Percentiles rank a stretch among this genome's conserved stretches.
These are phyloP conservation scores for Belonocnema kinseyi DNA, from an alignment of 1,140 invertebrate genomes.

Conservation along the genomic window DNA sequence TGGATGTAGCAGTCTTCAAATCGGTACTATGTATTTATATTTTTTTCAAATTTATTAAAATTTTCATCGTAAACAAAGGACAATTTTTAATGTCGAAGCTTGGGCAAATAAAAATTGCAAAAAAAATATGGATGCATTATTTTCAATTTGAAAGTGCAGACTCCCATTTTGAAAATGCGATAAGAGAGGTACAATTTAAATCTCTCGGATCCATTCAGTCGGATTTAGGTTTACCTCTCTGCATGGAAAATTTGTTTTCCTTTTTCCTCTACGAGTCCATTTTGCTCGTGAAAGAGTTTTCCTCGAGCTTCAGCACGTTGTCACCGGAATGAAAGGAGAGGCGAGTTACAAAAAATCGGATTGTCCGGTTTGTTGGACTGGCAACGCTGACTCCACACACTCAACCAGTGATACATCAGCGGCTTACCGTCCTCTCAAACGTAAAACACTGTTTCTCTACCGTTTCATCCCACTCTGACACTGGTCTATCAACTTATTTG, in stretches of 20 bases:
- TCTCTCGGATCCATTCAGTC: background rate
- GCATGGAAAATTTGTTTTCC: background rate
- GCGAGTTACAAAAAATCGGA: conserved; percentile 50
- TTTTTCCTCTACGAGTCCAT: conserved; percentile 40
- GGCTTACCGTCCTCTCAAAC: conserved; percentile 64
- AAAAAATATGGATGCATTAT: background rate
- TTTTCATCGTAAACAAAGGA: too few relatives aligned
- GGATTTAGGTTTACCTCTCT: conserved; percentile 29
- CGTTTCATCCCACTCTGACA: conserved; percentile 6
- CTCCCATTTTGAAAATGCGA: background rate
- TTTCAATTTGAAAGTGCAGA: background rate
- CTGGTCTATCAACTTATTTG: conserved; percentile 28
- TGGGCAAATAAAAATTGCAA: background rate
- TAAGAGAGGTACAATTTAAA: background rate
- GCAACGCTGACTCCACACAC: conserved; percentile 64
- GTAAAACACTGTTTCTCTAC: conserved; percentile 55
- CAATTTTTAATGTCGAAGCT: too few relatives aligned
- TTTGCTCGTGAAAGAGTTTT: conserved; percentile 23
- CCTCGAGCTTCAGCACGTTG: conserved; percentile 18
- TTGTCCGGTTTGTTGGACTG: conserved; percentile 64
- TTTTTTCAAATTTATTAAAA: too few relatives aligned
- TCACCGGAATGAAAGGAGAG: conserved; percentile 31
- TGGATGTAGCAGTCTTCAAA: too few relatives aligned
- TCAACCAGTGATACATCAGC: conserved; percentile 65
- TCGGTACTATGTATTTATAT: too few relatives aligned